Base-by-base conservation (phyloP, 2,113 vertebrate genomes). In the Gallinago paraguaiae region DNA sequence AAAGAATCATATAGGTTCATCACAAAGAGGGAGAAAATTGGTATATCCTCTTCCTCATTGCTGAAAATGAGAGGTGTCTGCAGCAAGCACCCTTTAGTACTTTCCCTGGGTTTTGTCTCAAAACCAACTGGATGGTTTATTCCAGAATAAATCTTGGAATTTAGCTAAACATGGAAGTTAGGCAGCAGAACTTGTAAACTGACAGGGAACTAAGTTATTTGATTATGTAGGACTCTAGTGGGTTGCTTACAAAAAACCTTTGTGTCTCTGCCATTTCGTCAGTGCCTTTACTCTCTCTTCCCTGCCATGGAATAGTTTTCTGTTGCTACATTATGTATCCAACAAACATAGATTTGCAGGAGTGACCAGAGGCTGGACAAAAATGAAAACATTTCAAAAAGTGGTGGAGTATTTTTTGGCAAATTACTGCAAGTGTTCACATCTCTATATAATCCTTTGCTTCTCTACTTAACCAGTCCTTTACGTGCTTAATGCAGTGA, bases 381-480 rank as follows among this genome's bases (percentile, higher is more conserved):
- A 82, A 82, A 46, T 18, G 1, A 27, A 78, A 82, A 71, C 1
- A 25, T 68, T 79, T 85, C 19, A 37, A 48, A 56, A 8, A 3
- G 6, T 72, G 6, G 28, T 61, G 43, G 35, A 1, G 0, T 3
- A 12, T 31, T 6, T 25, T 54, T 59, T 51, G 11, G 8, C 13
- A 79, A 27, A 48, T 76, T 82, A 5, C 27, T 56, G 30, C 2
- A 8, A 37, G 12, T 23, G 4, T 76, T 78, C 46, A 37, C 2
- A 35, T 28, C 5, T 0, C 0, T 41, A 57, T 5, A 12, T 50
- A 75, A 67, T 24, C 9, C 27, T 30, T 30, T 35, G 59, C 14
- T 88, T 85, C n/a, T 6, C 6, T 46, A 28, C 2, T 23, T 35
- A 65, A 4, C 59, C 59, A 25, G 23, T 60, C 22, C n/a, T 60